Conservation (phyloP, 2,797 vertebrate genomes). For the Chromobotia macracanthus region DNA sequence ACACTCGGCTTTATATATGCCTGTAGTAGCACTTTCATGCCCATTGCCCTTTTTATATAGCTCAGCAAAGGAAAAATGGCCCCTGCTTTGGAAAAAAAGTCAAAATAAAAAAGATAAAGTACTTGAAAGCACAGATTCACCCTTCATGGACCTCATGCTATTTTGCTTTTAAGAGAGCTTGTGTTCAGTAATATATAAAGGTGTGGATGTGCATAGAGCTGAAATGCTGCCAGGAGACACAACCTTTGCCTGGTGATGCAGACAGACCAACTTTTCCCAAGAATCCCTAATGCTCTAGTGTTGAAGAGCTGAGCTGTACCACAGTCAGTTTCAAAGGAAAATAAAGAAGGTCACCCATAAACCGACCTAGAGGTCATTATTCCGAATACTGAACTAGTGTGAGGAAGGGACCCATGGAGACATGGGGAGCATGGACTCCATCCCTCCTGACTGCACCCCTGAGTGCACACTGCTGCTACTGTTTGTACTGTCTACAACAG, state of each 20-base stretch:
- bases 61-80: conserved; percentile 66
- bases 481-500: conserved; percentile 88
- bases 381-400: conserved; percentile 61
- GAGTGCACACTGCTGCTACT: conserved; percentile 92
- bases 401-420: conserved; percentile 66
- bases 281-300: conserved; percentile 31
- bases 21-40: conserved; percentile 73
- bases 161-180: conserved; percentile 55
- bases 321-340: conserved; percentile 36
- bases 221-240: conserved; percentile 59
- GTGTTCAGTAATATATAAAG: conserved; percentile 63
- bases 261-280: conserved; percentile 34
- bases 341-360: conserved; percentile 21
- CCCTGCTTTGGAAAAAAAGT: conserved; percentile 45
- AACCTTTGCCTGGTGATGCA: conserved; percentile 45
- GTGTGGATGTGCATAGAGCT: conserved; percentile 61
- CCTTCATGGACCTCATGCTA: conserved; percentile 35
- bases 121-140: conserved; percentile 64
- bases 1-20: conserved; percentile 55
- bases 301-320: conserved; percentile 43
- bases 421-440: conserved; percentile 71
- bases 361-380: conserved; percentile 8
- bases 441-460: conserved; percentile 86
- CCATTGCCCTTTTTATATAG: conserved; percentile 73
- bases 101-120: conserved; percentile 32